A percentile compares a stretch with the other conserved stretches of the same genome.
phyloP scores from a whole-genome alignment of 1,140 invertebrate species.

The Artemia franciscana region DNA sequence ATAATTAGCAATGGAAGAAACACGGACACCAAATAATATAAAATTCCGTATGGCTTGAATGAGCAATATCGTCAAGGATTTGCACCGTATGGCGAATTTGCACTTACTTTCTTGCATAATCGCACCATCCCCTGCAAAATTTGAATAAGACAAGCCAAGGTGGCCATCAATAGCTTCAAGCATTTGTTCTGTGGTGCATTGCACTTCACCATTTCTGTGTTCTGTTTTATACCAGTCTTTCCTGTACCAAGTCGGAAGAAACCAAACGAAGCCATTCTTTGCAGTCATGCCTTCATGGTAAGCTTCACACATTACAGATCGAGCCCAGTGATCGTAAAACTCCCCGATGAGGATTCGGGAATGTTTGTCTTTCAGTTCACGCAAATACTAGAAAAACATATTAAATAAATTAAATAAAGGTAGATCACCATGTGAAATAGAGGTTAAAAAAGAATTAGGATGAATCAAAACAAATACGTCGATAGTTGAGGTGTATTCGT shows the following conservation, averaged over 20 bases:
- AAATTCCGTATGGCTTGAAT: too few relatives aligned
- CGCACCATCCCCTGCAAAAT: constrained; percentile 31
- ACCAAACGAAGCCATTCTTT: constrained; percentile 50
- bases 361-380: constrained; percentile 35
- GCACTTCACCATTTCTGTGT: constrained; percentile 28
- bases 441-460: too few relatives aligned
- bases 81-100: too few relatives aligned
- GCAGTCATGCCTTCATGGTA: constrained; percentile 30
- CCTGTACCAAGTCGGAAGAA: constrained; percentile 35
- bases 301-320: constrained; percentile 48
- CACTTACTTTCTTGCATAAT: constrained; percentile 32
- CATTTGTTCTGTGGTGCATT: constrained; percentile 37
- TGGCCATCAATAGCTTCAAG: constrained; percentile 44
- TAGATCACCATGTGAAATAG: too few relatives aligned
- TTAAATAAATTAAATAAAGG: too few relatives aligned
- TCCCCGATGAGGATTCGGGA: constrained; percentile 53
- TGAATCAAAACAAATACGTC: too few relatives aligned
- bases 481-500: too few relatives aligned
- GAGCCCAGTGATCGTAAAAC: constrained; percentile 37
- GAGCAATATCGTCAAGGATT: too few relatives aligned
- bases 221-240: constrained; percentile 40
- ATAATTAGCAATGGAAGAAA: too few relatives aligned
- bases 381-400: constrained; percentile 33
- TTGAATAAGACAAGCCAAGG: constrained; percentile 40
- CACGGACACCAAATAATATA: too few relatives aligned